A percentile compares a stretch with the other conserved stretches of the same genome.
Evolutionary conservation across 2,797 vertebrate genomes (phyloP).

Genomic region (Ataeniobius toweri): DNA sequence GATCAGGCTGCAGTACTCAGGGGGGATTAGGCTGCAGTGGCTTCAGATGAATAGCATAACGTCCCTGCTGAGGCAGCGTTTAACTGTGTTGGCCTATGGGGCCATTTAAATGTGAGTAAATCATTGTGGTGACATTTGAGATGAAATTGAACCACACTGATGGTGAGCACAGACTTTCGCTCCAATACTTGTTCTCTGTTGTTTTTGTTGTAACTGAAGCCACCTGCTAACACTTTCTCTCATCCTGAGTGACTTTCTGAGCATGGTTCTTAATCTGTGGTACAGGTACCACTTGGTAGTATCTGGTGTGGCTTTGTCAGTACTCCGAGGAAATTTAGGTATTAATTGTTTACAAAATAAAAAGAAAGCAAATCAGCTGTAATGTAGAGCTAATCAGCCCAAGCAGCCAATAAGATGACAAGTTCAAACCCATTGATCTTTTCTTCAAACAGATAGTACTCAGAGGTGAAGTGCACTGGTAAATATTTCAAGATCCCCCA

Average conservation of each 20-base stretch:
- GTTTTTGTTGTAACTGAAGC: slow-evolving; percentile 1
- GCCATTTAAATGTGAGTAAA: slow-evolving; percentile 9
- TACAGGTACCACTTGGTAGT: neutral
- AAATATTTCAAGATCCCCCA: neutral
- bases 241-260: neutral
- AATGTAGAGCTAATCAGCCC: neutral
- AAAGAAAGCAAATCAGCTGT: neutral
- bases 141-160: slow-evolving; percentile 1
- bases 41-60: neutral
- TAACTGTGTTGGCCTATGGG: slow-evolving; percentile 6
- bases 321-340: neutral
- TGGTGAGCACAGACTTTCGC: neutral
- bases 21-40: neutral
- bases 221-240: neutral
- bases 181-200: neutral
- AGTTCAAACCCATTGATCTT: neutral
- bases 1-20: too few relatives aligned
- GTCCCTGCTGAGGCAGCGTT: slow-evolving; percentile 55
- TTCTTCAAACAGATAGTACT: neutral
- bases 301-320: neutral
- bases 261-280: neutral
- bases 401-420: neutral
- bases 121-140: slow-evolving; percentile 1
- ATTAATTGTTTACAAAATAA: neutral
- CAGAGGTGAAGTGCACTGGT: neutral